These are phyloP conservation scores for Habroteleia sp. DNA, from an alignment of 2,888 invertebrate genomes.

Conservation along the genomic window DNA sequence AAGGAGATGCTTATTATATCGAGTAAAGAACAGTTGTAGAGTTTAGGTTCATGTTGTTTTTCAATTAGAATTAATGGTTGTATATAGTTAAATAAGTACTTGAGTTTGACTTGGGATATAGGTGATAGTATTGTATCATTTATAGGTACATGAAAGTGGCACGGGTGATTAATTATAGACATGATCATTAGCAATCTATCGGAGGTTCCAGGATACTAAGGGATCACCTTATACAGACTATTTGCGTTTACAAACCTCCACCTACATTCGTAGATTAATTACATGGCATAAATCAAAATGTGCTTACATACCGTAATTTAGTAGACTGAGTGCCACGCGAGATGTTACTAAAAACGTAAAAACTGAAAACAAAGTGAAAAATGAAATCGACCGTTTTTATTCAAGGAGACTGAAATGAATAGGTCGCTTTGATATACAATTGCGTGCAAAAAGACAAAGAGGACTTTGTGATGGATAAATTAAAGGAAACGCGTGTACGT, in stretches of 20 bases:
- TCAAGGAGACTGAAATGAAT: conserved; percentile 13
- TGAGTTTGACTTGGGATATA: conserved; percentile 55
- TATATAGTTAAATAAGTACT: conserved; percentile 49
- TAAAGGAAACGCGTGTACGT: conserved; percentile 35
- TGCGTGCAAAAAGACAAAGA: conserved; percentile 9
- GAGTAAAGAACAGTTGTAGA: no score
- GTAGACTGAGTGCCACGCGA: conserved; percentile 9
- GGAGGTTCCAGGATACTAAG: conserved; percentile 57
- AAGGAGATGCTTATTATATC: no score
- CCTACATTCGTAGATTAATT: conserved; percentile 67
- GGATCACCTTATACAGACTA: conserved; percentile 64
- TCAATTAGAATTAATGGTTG: conserved; percentile 36
- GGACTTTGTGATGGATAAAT: conserved; percentile 35
- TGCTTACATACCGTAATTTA: conserved; percentile 42
- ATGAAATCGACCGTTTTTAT: conserved; percentile 4
- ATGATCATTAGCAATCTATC: conserved; percentile 67
- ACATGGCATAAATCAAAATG: conserved; percentile 69
- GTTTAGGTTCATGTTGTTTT: no score
- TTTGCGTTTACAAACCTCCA: conserved; percentile 61
- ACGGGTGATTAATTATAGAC: conserved; percentile 63
- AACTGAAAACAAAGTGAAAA: conserved; percentile 39
- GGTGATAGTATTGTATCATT: conserved; percentile 58
- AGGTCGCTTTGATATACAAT: conserved; percentile 22
- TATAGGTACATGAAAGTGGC: conserved; percentile 58
- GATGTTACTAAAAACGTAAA: conserved; percentile 12